Evolutionary conservation across 2,113 vertebrate genomes (phyloP).

Genomic region (Callopanchax toddi): DNA sequence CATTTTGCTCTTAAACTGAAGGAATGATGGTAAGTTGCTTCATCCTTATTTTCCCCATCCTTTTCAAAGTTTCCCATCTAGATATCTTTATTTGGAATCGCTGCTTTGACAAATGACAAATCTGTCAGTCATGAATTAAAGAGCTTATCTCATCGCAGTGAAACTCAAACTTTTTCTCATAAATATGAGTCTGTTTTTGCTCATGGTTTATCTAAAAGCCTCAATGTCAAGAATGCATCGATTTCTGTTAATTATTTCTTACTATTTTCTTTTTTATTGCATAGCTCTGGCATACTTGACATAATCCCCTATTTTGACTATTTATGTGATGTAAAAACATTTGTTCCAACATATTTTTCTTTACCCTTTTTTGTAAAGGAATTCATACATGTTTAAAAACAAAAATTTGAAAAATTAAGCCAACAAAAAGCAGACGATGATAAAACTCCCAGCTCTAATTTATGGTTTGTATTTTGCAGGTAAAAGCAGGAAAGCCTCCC

Average conservation of each 20-base stretch:
- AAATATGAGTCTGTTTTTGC: neutral
- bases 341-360: no score
- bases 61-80: constrained; percentile 14
- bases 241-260: no score
- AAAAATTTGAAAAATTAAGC: no score
- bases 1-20: constrained; percentile 55
- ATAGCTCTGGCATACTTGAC: no score
- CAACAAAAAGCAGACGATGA: no score
- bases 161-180: neutral
- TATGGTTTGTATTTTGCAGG: constrained; percentile 79
- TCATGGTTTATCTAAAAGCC: neutral
- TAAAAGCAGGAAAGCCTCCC: constrained; percentile 84
- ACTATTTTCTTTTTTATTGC: no score
- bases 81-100: constrained; percentile 20
- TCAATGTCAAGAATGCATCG: no score
- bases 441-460: no score
- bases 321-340: no score
- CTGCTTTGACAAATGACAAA: constrained; percentile 13
- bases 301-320: no score
- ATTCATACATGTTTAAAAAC: no score
- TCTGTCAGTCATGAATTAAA: constrained; percentile 13
- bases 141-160: constrained; percentile 12
- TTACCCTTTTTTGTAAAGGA: neutral
- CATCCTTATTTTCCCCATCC: constrained; percentile 41
- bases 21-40: constrained; percentile 68